Base-by-base conservation (phyloP, 2,888 invertebrate genomes). In the Calephelis perditalis region DNA sequence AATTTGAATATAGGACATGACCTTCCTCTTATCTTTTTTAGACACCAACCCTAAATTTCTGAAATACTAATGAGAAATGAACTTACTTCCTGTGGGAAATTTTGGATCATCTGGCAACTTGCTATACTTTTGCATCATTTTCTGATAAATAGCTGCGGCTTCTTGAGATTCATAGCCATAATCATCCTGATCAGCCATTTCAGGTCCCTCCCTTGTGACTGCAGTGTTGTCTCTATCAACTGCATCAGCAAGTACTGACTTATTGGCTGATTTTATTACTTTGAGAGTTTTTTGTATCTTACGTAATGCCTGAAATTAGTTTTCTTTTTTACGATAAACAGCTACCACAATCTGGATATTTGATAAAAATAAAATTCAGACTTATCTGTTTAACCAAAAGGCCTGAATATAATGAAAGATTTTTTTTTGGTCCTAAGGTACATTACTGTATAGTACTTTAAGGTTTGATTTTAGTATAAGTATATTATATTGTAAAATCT, bases 141-240 rank as follows among this genome's bases (percentile, higher is more conserved):
- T 96, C 68, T 94, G 93, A 78, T 97, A 97, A 70, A 95, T 92
- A 40, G 94, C 95, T 54, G 95, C 93, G 1, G 96, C 95, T 78
- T 95, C 95, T 71, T 94, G 95, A 0, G 97, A 97, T 47, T 95
- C 96, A 76, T 96, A 97, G 0, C 97, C 97, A 76, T 97, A 97
- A 76, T 97, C 97, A 85, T 97, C 97, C 76, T 96, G 96, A 73
- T 97, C 97, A 0, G 96, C 95, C 73, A 96, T 96, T 1, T 94
- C 93, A 0, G 94, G 94, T 0, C 96, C 96, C 57, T 93, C 92
- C 45, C 94, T 81, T 0, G 96, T 95, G 5, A 95, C 92, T 5
- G 95, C 94, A 11, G 96, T 95, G 70, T 96, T 94, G 43, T 95
- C 93, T 69, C 92, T 91, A 73, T 96, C 95, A 36, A 95, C 87